Base-by-base conservation (phyloP, 2,113 vertebrate species). In the Cyrtonyx montezumae region DNA sequence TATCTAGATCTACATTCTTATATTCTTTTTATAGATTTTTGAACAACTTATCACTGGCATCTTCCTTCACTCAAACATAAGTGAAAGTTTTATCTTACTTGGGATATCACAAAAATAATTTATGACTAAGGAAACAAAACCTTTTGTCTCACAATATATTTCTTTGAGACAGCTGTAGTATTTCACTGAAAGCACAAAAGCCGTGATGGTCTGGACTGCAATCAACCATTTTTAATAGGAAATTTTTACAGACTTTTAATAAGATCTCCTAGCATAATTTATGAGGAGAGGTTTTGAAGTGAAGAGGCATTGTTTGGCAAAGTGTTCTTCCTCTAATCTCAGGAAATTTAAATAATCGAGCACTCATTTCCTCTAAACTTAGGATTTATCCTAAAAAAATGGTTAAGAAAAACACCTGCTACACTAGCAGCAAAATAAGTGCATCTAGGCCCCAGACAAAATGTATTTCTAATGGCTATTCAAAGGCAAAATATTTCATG, bases 241-340 rank as follows among this genome's bases (percentile, higher is more conserved):
- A 98, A 95, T 98, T 98, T 97, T 98, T 98, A 97, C 98, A 97
- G 96, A 98, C 97, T 96, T 98, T 98, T 99, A 99, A 99, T 98
- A 98, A 98, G 98, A 98, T 98, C 98, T 97, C 97, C 97, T 97
- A 91, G 85, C 95, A 96, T 98, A 98, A 99, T 99, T 99, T 99
- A 99, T 98, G 98, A 96, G 97, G 98, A 98, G 97, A 98, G 97
- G 98, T 98, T 98, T 98, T 98, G 98, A 98, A 98, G 98, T 98
- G 98, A 98, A 98, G 98, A 98, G 98, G 98, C 98, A 99, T 99
- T 98, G 98, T 98, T 98, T 99, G 99, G 98, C 98, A 99, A 98
- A 98, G 98, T 97, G 97, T 97, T 98, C 98, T 98, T 98, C 97
- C 95, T 98, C 97, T 99, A 99, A 98, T 98, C 98, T 97, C 92